Evolutionary conservation across 2,113 vertebrate genomes (phyloP).

Genomic region (Vanacampus margaritifer): DNA sequence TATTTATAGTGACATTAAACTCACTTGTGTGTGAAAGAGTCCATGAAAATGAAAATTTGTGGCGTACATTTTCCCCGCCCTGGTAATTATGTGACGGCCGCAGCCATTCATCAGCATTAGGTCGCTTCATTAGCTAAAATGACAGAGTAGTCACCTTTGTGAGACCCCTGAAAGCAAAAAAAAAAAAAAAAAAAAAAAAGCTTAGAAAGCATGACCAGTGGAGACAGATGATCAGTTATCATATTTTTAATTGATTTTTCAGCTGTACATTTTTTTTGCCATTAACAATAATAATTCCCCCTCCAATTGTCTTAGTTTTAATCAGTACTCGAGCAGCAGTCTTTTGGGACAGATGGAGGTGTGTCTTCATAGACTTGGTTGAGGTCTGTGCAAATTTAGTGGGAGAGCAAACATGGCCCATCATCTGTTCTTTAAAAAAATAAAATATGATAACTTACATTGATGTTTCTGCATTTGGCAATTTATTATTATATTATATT

Average conservation of each 20-base stretch:
- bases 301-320: too few species aligned
- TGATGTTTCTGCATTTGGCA: too few species aligned
- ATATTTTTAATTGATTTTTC: neutral
- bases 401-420: too few species aligned
- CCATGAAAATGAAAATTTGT: neutral
- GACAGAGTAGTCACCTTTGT: constrained; percentile 2
- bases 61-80: neutral
- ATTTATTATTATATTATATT: too few species aligned
- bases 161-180: neutral
- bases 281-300: too few species aligned
- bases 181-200: neutral
- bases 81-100: neutral
- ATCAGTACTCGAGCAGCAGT: too few species aligned
- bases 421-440: too few species aligned
- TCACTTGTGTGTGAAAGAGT: constrained; percentile 3
- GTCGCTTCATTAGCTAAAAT: constrained; percentile 1
- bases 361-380: too few species aligned
- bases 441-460: too few species aligned
- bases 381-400: too few species aligned
- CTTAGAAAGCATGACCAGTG: neutral
- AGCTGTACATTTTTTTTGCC: neutral
- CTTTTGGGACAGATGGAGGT: too few species aligned
- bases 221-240: neutral
- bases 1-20: neutral
- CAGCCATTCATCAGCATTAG: constrained; percentile 5